A percentile compares a stretch with the other conserved stretches of the same genome.
These are phyloP conservation scores for Puffinus mauretanicus DNA, from an alignment of 2,113 vertebrate species.

Conservation along the genomic window DNA sequence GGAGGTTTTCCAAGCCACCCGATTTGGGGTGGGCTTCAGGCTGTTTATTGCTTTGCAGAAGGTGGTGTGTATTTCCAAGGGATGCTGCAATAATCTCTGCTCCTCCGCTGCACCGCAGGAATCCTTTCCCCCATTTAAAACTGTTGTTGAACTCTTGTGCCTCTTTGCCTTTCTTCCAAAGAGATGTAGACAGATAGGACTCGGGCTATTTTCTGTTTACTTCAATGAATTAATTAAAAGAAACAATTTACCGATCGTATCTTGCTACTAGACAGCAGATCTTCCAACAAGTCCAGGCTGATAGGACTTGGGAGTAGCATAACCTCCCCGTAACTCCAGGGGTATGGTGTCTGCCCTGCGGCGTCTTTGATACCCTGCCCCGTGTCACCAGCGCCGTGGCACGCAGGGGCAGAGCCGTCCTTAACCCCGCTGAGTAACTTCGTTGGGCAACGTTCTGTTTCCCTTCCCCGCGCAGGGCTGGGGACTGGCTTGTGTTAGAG, in stretches of 20 bases:
- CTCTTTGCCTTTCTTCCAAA: not conserved
- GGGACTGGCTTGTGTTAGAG: not conserved
- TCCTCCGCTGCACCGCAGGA: not conserved
- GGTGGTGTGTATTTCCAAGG: not conserved
- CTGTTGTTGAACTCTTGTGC: not conserved
- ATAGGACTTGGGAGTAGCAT: not conserved
- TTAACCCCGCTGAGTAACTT: not conserved
- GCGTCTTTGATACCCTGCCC: not conserved
- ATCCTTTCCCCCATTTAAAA: not conserved
- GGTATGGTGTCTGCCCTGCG: not conserved
- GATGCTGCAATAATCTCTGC: not conserved
- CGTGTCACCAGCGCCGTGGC: fast-evolving
- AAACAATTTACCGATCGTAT: not conserved
- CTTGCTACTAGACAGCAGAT: not conserved
- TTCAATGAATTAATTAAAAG: constrained; percentile 14
- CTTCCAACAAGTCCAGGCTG: constrained; percentile 4
- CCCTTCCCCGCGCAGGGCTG: not conserved
- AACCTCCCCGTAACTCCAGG: not conserved
- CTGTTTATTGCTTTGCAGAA: not conserved
- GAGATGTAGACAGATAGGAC: not conserved
- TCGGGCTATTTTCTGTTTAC: not conserved
- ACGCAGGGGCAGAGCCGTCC: not conserved
- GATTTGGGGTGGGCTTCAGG: not conserved
- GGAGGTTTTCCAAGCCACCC: not conserved
- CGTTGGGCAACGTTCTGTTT: not conserved